These are phyloP conservation scores for Orientallactaga bullata DNA, from an alignment of 2,113 vertebrate genomes.

Conservation along the genomic window DNA sequence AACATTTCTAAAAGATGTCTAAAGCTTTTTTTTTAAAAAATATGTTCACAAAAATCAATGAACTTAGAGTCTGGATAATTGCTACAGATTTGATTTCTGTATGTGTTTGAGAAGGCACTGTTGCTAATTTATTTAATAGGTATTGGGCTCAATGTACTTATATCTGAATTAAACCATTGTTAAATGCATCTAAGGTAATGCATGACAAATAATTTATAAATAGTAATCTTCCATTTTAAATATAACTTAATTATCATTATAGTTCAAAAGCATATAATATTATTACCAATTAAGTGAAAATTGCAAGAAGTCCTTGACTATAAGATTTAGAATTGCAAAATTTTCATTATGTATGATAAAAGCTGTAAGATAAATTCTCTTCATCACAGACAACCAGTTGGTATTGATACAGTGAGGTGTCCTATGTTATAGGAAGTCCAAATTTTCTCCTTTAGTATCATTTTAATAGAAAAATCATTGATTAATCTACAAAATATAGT, in stretches of 20 bases:
- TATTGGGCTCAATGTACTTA: not conserved
- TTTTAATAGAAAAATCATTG: not conserved
- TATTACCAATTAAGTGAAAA: not conserved
- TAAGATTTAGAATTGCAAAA: not conserved
- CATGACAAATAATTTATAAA: not conserved
- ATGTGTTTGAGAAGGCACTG: not conserved
- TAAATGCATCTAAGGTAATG: not conserved
- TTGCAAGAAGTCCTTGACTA: not conserved
- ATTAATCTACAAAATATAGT: not conserved
- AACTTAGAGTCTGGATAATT: not conserved
- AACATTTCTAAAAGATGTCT: not conserved
- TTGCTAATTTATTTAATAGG: not conserved
- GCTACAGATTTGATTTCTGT: not conserved
- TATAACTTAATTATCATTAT: not conserved
- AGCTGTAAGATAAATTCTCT: not conserved
- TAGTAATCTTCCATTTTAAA: not conserved
- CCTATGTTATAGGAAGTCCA: too few relatives aligned
- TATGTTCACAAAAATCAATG: not conserved
- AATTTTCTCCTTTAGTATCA: not conserved
- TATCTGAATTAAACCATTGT: not conserved
- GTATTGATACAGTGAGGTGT: not conserved
- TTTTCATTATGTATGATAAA: not conserved
- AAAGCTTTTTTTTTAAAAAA: conserved; percentile 13
- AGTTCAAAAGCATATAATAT: not conserved
- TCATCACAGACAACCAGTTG: not conserved